Percentiles rank a stretch among this genome's conserved stretches.
These are phyloP conservation scores for Calidris pygmaea DNA, from an alignment of 2,113 vertebrate species.

Conservation along the genomic window DNA sequence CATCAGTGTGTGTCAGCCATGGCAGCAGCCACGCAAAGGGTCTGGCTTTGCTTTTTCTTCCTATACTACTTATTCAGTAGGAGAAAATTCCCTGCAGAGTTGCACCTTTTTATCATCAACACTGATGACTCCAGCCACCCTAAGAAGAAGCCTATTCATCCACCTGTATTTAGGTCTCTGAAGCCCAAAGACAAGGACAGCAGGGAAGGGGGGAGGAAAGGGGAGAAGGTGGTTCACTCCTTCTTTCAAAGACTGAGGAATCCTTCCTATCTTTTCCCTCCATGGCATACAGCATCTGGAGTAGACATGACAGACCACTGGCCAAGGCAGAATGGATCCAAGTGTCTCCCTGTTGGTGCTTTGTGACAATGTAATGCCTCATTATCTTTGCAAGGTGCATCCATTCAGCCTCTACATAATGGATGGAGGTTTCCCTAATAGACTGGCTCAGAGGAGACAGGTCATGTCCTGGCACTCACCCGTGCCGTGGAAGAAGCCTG, in stretches of 20 bases:
- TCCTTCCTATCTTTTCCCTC: background rate
- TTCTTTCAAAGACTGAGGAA: background rate
- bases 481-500: background rate
- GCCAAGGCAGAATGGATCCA: background rate
- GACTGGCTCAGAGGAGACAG: background rate
- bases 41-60: background rate
- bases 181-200: background rate
- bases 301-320: background rate
- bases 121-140: background rate
- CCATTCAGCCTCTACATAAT: background rate
- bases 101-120: background rate
- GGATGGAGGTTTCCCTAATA: background rate
- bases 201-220: too few relatives aligned
- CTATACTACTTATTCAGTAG: background rate
- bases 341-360: background rate
- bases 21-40: background rate
- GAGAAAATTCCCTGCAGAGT: background rate
- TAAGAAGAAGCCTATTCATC: background rate
- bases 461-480: background rate
- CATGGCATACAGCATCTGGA: background rate
- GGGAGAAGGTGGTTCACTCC: accelerated
- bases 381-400: background rate
- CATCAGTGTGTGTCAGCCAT: background rate
- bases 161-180: background rate
- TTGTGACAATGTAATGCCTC: background rate